Base-by-base conservation (phyloP, 2,113 vertebrate species). In the Herpailurus yagouaroundi region DNA sequence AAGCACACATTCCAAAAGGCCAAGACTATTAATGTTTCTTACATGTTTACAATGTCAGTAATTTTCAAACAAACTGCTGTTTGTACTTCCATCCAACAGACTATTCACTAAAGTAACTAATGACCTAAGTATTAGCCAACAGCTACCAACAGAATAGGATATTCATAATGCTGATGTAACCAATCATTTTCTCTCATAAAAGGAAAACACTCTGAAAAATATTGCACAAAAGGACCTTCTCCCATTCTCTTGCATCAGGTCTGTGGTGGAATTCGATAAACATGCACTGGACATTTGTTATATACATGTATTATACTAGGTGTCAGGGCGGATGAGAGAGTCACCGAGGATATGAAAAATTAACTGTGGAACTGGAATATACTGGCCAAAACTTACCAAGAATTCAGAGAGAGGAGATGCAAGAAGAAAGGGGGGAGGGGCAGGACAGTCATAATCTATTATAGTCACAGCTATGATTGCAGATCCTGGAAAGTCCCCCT, bases 1-100 rank as follows among this genome's bases (percentile, higher is more conserved):
- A 91, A 27, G 79, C 69, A 91, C 79, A 93, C 91, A 89, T 84
- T 82, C 74, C 64, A 36, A 71, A 73, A 94, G 96, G 33, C 48
- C 66, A 77, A 66, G 77, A 12, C n/a, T 64, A 64, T 64, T 89
- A 73, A 94, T 52, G 94, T 71, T 86, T 82, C 85, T 50, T 68
- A 57, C 25, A 31, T 7, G 25, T 74, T 80, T 50, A 71, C 52
- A 77, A 89, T 81, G 27, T 52, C 69, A 63, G 18, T 10, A 48
- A 41, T 80, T 91, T 89, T 64, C 84, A 92, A 95, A 57, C 71
- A 18, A 80, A 92, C 23, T 71, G 63, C 41, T 83, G 2, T 73
- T 14, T 84, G 80, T 57, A 14, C 31, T 21, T 84, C 73, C 50
- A 23, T 14, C 64, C 13, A 19, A 64, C 19, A 69, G 48, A 45